These are phyloP conservation scores for Coleophora deauratella DNA, from an alignment of 2,888 invertebrate genomes.

Conservation along the genomic window DNA sequence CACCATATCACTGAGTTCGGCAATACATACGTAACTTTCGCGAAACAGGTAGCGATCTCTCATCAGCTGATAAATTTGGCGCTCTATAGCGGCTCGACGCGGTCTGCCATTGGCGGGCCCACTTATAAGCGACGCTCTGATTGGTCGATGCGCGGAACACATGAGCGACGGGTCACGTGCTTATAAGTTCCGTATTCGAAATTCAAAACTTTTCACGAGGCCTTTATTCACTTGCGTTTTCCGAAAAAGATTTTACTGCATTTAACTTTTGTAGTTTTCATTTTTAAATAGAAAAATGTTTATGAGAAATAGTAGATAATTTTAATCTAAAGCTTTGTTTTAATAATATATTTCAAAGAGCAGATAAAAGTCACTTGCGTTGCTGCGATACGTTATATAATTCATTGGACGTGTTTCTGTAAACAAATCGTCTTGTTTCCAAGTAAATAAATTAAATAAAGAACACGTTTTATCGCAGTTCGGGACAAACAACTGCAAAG, in stretches of 20 bases:
- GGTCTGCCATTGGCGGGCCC: conserved; percentile 42
- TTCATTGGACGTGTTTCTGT: conserved; percentile 6
- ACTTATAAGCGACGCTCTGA: conserved; percentile 56
- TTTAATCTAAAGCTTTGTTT: too few relatives aligned
- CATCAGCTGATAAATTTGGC: conserved; percentile 59
- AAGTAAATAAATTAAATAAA: conserved; percentile 1
- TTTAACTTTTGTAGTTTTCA: too few relatives aligned
- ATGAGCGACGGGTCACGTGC: conserved; percentile 69
- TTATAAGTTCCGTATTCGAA: conserved; percentile 58
- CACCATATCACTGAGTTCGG: too few relatives aligned
- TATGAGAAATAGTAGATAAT: too few relatives aligned
- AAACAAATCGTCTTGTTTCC: conserved; percentile 1
- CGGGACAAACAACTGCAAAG: conserved; percentile 1
- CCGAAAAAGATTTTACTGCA: neutral
- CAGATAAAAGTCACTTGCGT: neutral
- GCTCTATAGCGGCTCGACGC: conserved; percentile 59
- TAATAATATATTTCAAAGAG: too few relatives aligned
- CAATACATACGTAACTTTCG: too few relatives aligned
- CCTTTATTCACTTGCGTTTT: conserved; percentile 5
- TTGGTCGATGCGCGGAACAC: conserved; percentile 53
- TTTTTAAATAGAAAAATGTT: too few relatives aligned
- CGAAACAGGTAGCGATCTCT: conserved; percentile 31
- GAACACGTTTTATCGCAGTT: conserved; percentile 7
- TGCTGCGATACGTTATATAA: conserved; percentile 8
- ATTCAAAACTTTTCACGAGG: conserved; percentile 49